Percentiles rank a stretch among this genome's conserved stretches.
These are phyloP conservation scores for Pherbina coryleti DNA, from an alignment of 2,888 invertebrate species.

Conservation along the genomic window DNA sequence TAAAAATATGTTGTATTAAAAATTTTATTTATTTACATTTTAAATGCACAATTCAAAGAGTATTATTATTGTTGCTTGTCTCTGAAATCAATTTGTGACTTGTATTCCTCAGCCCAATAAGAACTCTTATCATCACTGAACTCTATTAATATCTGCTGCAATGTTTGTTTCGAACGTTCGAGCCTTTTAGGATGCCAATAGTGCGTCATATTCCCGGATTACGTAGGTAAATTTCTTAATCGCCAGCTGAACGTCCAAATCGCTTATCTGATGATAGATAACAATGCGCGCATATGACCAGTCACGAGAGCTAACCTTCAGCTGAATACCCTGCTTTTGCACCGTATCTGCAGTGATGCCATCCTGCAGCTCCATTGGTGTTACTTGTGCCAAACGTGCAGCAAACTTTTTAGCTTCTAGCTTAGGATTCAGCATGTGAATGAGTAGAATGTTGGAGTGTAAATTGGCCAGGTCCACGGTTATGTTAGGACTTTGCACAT, in stretches of 20 bases:
- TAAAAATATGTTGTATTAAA: too few species aligned
- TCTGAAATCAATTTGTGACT: too few species aligned
- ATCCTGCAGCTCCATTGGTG: constrained; percentile 71
- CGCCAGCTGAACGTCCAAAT: constrained; percentile 76
- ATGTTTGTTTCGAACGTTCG: not conserved
- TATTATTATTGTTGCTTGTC: too few species aligned
- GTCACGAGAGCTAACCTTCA: constrained; percentile 75
- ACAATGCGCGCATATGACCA: constrained; percentile 77
- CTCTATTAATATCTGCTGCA: too few species aligned
- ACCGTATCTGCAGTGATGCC: constrained; percentile 63
- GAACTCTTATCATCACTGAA: too few species aligned
- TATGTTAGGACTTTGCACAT: constrained; percentile 74
- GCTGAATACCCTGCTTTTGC: constrained; percentile 68
- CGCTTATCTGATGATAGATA: constrained; percentile 78
- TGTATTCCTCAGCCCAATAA: too few species aligned
- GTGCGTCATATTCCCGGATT: constrained; percentile 74
- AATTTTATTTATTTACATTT: too few species aligned
- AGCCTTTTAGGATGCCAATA: constrained; percentile 43
- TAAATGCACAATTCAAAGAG: too few species aligned
- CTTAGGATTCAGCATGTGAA: constrained; percentile 73
- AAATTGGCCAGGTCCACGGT: constrained; percentile 74
- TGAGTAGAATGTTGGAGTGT: constrained; percentile 83
- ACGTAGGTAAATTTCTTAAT: constrained; percentile 80
- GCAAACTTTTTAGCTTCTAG: constrained; percentile 73
- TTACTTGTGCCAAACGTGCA: constrained; percentile 70